Percentiles rank a stretch among this genome's conserved stretches.
These are phyloP conservation scores for Murina feae DNA, from an alignment of 2,113 vertebrate genomes.

Conservation along the genomic window DNA sequence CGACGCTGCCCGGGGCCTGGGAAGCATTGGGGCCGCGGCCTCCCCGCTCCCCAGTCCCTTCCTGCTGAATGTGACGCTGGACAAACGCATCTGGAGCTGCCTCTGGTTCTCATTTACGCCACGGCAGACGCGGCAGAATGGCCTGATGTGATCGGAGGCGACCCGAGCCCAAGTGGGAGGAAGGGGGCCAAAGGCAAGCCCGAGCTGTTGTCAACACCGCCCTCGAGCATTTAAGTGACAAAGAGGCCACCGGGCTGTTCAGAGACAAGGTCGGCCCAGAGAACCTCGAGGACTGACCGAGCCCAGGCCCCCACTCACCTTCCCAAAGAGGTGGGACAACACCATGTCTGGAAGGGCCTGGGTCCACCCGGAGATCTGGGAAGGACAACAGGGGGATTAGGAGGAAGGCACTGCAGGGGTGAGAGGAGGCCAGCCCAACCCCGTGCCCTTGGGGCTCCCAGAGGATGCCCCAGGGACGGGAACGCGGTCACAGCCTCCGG, in stretches of 20 bases:
- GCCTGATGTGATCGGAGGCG: background rate
- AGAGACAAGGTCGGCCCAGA: background rate
- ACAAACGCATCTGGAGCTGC: background rate
- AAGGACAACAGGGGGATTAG: background rate
- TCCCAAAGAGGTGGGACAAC: constrained; percentile 95
- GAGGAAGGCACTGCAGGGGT: accelerated
- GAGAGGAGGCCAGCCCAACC: background rate
- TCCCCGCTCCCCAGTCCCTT: background rate
- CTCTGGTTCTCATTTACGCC: background rate
- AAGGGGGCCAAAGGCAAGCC: accelerated
- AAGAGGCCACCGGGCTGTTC: no score
- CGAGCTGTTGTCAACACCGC: accelerated
- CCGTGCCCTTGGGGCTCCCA: background rate
- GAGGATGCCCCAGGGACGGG: accelerated
- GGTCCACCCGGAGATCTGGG: constrained; percentile 94
- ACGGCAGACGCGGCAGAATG: accelerated
- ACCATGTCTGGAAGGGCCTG: constrained; percentile 93
- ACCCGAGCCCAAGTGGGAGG: background rate
- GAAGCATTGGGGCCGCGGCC: accelerated
- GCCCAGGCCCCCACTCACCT: constrained; percentile 79
- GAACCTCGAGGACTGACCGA: accelerated
- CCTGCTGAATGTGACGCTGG: background rate
- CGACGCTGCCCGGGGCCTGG: accelerated
- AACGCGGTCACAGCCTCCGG: background rate
- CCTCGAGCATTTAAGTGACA: background rate